Evolutionary conservation across 2,888 invertebrate genomes (phyloP).

Genomic region (Stenodema calcarata): DNA sequence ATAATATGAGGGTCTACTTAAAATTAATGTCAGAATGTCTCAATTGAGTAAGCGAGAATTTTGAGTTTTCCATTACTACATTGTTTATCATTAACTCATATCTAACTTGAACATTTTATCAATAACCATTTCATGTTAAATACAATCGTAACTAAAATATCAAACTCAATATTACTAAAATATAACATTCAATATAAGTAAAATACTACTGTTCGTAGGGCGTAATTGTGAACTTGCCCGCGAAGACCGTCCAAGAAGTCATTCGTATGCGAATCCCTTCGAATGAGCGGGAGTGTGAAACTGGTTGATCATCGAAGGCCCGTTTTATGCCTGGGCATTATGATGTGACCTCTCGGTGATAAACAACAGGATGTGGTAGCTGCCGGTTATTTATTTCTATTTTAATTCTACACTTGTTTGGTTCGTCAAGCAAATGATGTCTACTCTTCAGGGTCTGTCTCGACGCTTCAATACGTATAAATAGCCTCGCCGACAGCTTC

Average conservation of each 20-base stretch:
- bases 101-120: no score
- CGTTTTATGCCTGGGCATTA: neutral
- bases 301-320: neutral
- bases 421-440: neutral
- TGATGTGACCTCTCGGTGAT: neutral
- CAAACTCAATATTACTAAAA: no score
- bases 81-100: no score
- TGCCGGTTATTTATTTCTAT: neutral
- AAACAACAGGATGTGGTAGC: neutral
- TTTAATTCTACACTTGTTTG: neutral
- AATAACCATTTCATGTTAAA: no score
- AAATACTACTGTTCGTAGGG: no score
- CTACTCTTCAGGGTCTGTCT: neutral
- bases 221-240: no score
- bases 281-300: neutral
- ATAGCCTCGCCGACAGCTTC: neutral
- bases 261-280: neutral
- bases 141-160: no score
- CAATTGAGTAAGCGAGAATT: no score
- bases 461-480: neutral
- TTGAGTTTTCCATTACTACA: no score
- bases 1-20: no score
- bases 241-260: neutral
- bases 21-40: no score
- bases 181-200: no score